Evolutionary conservation across 1,140 invertebrate genomes (phyloP), one percentile per base, ranked within the genome.

Genomic region (Adoxophyes honmai): DNA sequence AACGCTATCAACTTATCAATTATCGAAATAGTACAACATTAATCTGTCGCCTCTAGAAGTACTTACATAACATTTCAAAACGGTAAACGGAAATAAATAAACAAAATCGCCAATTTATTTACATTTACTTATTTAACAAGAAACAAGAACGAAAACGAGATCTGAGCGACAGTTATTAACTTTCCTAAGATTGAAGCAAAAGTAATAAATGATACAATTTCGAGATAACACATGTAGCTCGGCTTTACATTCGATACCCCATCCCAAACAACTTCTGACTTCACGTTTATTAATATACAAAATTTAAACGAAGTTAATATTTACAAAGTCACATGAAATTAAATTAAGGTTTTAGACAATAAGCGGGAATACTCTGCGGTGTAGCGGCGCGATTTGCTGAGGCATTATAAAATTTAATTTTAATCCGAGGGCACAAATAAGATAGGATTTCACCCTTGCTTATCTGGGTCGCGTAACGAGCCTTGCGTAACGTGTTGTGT

Each of bases 391-490:
- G 75, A 77, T 76, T 73, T 74, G 64, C 68, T 69, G 73, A 78
- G 72, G 74, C 73, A 68, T 77, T 82, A 78, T 76, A 81, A 87
- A 87, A 87, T 85, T 83, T 81, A 87, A 87, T 82, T 81, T 85
- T 81, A 85, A 85, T 85, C 77, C 70, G 70, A 68, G 74, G 68
- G 70, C 62, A 72, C 73, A 81, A 87, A 87, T 85, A 83, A 83
- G 80, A 83, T 82, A 79, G 78, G 70, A 81, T 82, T 80, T 82
- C 78, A 79, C 75, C 78, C 78, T 78, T 80, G 71, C 76, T 80
- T 82, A 79, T 77, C 78, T 77, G 69, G 66, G 67, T 70, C 73
- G 62, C 59, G 59, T 77, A 70, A 73, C 67, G 60, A 69, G 64
- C 52, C 59, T 64, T 68, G 60, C 65, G 67, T 81, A 73, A 76